Percentiles rank a stretch among this genome's conserved stretches.
Evolutionary conservation across 2,888 invertebrate species (phyloP).

Genomic region (Chrysodeixis includens): DNA sequence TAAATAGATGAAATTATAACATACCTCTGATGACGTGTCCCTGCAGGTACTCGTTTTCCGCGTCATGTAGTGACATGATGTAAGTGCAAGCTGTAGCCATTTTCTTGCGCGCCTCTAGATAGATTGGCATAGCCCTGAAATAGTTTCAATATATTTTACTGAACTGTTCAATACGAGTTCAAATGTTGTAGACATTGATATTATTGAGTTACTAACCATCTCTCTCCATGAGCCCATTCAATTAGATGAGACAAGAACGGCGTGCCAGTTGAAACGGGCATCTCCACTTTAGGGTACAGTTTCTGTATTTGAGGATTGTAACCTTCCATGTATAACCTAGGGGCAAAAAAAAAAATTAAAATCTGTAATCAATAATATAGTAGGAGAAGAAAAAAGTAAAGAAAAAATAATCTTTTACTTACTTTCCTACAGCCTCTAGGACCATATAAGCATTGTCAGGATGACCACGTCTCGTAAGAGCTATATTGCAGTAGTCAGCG

Average conservation of each 20-base stretch:
- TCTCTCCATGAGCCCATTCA: conserved; percentile 94
- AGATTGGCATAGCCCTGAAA: conserved; percentile 68
- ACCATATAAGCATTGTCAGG: conserved; percentile 89
- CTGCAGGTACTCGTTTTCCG: conserved; percentile 32
- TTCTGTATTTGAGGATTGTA: conserved; percentile 91
- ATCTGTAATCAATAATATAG: background rate
- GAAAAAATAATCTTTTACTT: conserved; percentile 65
- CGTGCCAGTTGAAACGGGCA: conserved; percentile 95
- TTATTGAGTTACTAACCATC: conserved; percentile 82
- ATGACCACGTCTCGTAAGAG: conserved; percentile 92
- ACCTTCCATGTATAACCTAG: conserved; percentile 93
- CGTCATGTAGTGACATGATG: conserved; percentile 41
- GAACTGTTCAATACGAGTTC: background rate
- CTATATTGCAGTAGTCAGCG: conserved; percentile 90
- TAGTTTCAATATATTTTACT: background rate
- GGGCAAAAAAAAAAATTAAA: conserved; percentile 20
- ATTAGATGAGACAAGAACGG: conserved; percentile 94
- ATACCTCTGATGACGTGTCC: conserved; percentile 26
- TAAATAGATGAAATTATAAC: background rate
- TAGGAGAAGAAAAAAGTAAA: too few species aligned
- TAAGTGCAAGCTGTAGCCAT: conserved; percentile 63
- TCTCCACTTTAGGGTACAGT: conserved; percentile 92
- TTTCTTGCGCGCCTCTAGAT: conserved; percentile 58
- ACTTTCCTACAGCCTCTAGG: conserved; percentile 91
- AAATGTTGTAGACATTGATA: background rate